phyloP scores from a whole-genome alignment of 2,888 invertebrate genomes.

The Lasioglossum morio region DNA sequence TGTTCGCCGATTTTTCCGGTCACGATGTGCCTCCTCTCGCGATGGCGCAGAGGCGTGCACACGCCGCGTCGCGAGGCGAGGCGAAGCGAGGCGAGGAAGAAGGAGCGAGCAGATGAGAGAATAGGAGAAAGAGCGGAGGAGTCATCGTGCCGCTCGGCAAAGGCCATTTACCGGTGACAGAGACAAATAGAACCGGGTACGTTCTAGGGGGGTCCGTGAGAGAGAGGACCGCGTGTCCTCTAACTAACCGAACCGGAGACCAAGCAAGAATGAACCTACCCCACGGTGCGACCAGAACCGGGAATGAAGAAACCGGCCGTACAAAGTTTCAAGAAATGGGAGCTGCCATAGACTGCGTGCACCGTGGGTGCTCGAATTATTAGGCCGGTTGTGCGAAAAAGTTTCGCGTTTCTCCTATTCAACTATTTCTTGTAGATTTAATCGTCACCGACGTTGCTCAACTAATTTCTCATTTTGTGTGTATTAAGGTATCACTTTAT shows the following conservation, averaged over 20 bases:
- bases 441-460: not conserved
- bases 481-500: no score
- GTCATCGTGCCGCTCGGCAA: constrained; percentile 64
- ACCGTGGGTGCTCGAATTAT: not conserved
- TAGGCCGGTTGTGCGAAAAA: not conserved
- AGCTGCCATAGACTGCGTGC: not conserved
- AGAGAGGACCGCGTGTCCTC: constrained; percentile 59
- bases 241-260: constrained; percentile 55
- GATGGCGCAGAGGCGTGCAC: constrained; percentile 33
- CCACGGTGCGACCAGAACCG: constrained; percentile 23
- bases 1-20: constrained; percentile 66
- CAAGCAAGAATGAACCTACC: constrained; percentile 39
- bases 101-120: constrained; percentile 15
- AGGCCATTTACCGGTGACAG: constrained; percentile 77
- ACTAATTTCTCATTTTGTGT: no score
- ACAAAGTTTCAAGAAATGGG: not conserved
- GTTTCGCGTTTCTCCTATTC: not conserved
- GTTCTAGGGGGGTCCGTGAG: constrained; percentile 60
- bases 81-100: not conserved
- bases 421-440: not conserved
- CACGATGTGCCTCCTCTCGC: constrained; percentile 39
- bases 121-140: constrained; percentile 47
- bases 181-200: constrained; percentile 76
- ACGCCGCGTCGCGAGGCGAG: not conserved
- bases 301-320: constrained; percentile 18